phyloP scores from a whole-genome alignment of 2,113 vertebrate species.

The Hippocampus barbouri region DNA sequence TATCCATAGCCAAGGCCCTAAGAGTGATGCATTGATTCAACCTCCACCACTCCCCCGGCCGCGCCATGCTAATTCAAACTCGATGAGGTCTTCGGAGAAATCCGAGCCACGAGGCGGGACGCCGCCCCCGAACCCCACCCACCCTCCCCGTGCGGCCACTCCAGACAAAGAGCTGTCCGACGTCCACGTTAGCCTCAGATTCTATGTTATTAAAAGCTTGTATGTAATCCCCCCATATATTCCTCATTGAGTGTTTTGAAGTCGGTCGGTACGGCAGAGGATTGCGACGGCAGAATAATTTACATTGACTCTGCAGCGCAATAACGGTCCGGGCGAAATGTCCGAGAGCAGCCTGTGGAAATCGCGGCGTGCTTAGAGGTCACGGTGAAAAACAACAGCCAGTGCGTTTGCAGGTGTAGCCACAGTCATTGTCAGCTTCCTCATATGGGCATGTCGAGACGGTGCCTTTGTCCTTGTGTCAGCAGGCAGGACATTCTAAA shows the following conservation, averaged over 20 bases:
- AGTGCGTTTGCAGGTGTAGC: slow-evolving; percentile 72
- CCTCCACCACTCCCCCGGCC: slow-evolving; percentile 71
- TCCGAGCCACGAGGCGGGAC: slow-evolving; percentile 62
- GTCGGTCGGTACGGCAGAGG: neutral
- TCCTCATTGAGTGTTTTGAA: neutral
- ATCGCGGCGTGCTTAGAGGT: slow-evolving; percentile 70
- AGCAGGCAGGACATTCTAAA: slow-evolving; percentile 78
- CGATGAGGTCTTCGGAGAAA: slow-evolving; percentile 64
- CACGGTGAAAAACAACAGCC: slow-evolving; percentile 72
- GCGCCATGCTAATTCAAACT: slow-evolving; percentile 64
- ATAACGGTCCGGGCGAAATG: slow-evolving; percentile 8
- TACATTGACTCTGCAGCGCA: slow-evolving; percentile 7
- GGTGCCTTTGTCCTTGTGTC: slow-evolving; percentile 79
- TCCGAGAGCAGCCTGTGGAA: slow-evolving; percentile 44
- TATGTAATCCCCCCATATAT: neutral
- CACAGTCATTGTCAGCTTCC: slow-evolving; percentile 69
- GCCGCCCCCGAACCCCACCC: slow-evolving; percentile 3
- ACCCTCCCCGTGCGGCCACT: slow-evolving; percentile 20
- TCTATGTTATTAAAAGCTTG: neutral
- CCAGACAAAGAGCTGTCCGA: slow-evolving; percentile 51
- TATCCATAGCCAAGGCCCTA: slow-evolving; percentile 65
- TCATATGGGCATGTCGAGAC: slow-evolving; percentile 70
- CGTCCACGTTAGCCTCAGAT: neutral
- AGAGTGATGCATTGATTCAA: slow-evolving; percentile 75
- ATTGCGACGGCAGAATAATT: neutral